Conservation (phyloP, 2,113 vertebrate species). For the Neolamprologus tretocephalus region DNA sequence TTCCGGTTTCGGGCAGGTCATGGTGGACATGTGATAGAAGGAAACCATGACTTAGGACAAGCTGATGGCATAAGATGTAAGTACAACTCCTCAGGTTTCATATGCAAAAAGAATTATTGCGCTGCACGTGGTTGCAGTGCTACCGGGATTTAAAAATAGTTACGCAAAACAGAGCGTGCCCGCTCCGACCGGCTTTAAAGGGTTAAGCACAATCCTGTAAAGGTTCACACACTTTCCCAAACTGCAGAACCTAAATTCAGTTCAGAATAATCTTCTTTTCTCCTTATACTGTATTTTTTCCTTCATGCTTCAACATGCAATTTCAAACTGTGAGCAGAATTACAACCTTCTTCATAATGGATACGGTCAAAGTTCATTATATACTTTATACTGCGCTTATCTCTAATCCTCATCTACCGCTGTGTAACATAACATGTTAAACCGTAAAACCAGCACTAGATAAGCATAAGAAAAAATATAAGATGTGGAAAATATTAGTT, state of each 20-base stretch:
- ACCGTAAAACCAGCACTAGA: rapidly evolving
- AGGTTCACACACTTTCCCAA: not conserved
- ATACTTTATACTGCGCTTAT: not conserved
- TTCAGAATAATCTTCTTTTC: not conserved
- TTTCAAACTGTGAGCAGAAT: not conserved
- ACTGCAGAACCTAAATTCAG: not conserved
- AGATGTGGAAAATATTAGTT: not conserved
- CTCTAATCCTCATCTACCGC: not conserved
- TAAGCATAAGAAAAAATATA: not conserved
- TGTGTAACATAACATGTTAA: not conserved
- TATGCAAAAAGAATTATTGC: too few species aligned
- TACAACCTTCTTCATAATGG: not conserved
- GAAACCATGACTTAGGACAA: rapidly evolving
- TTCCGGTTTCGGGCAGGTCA: rapidly evolving
- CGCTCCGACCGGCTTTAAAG: rapidly evolving
- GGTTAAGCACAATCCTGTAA: not conserved
- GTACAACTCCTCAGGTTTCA: too few species aligned
- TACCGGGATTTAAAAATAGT: too few species aligned
- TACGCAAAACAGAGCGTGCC: too few species aligned
- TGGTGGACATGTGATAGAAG: rapidly evolving
- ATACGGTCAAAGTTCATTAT: not conserved
- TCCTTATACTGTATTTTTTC: not conserved
- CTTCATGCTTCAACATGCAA: not conserved
- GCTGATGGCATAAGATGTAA: too few species aligned
- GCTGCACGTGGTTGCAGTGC: rapidly evolving